Base-by-base conservation (phyloP, 2,888 invertebrate species). In the Gasteruption jaculator region DNA sequence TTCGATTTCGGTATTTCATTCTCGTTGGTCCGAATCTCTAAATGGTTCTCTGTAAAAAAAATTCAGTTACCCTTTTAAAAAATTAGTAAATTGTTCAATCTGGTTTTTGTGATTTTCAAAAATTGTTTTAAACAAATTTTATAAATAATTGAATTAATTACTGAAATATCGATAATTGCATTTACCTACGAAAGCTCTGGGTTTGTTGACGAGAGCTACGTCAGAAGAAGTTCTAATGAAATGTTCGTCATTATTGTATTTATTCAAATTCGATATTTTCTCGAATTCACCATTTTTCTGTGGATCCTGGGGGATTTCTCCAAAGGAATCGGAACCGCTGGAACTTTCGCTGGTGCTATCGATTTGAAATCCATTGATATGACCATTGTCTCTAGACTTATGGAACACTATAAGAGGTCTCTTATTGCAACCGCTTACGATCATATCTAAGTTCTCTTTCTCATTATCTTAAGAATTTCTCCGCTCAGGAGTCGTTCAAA, bases 351-450 rank as follows among this genome's bases (percentile, higher is more conserved):
- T 41, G 34, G 50, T 39, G 12, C 8, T 8, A 42, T 45, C 25
- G 38, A 22, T 42, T 32, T 38, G 29, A 31, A n/a, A 7, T 18
- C 36, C 40, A 22, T 45, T 24, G 31, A 11, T 26, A 24, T 24
- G 43, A 18, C 18, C 19, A 14, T 18, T 26, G 14, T 36, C 27
- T 42, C 46, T 45, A 8, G 25, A 11, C 25, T 58, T 48, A 18
- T 19, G 43, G 33, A 49, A 44, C 34, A 48, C 43, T 36, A 45
- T 43, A 41, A 47, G 30, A 26, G 45, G 34, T 33, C 48, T 45
- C 43, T 54, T 54, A 38, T 45, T 46, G 43, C 39, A 53, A 45
- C 51, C 55, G 46, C 48, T 38, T 43, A 53, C 41, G 50, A 50
- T 60, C 60, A 60, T 61, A n/a, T n/a, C n/a, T n/a, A n/a, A n/a